A percentile compares a stretch with the other conserved stretches of the same genome.
phyloP scores from a whole-genome alignment of 23 tunicate species.

The Corella eumyota region DNA sequence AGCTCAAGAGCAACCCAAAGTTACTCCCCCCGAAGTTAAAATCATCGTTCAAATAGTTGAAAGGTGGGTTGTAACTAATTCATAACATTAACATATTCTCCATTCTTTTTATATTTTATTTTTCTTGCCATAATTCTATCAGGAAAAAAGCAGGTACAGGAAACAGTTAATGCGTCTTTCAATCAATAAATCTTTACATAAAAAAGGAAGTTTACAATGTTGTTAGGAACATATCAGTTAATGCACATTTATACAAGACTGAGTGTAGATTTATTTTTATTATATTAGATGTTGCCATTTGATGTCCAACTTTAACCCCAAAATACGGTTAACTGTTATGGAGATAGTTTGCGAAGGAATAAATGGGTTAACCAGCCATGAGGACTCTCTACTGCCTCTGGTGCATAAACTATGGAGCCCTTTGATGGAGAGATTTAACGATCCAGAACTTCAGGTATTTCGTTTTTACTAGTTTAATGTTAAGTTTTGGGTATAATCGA shows the following conservation, averaged over 20 bases:
- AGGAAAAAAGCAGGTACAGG: too few species aligned
- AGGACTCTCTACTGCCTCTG: constrained; percentile 52
- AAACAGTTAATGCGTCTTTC: too few species aligned
- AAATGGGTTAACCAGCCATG: constrained; percentile 11
- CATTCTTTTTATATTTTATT: too few species aligned
- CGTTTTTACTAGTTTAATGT: not conserved
- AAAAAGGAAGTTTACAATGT: too few species aligned
- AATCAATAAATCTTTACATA: too few species aligned
- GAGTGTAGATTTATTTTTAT: too few species aligned
- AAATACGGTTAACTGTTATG: constrained; percentile 51
- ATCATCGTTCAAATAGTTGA: constrained; percentile 31
- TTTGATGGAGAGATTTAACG: constrained; percentile 31
- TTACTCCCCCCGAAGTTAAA: constrained; percentile 23
- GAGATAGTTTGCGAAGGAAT: constrained; percentile 41
- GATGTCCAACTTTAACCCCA: constrained; percentile 27
- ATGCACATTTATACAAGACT: too few species aligned
- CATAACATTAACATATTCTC: too few species aligned
- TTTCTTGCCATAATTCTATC: too few species aligned
- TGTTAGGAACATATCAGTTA: too few species aligned
- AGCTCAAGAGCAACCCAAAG: too few species aligned
- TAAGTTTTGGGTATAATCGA: not conserved
- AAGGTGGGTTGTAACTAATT: too few species aligned
- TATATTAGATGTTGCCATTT: constrained; percentile 56
- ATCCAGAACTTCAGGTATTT: constrained; percentile 51
- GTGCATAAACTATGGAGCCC: constrained; percentile 80